Evolutionary conservation across 1,140 invertebrate species (phyloP).

Genomic region (Drosophila arawakana): DNA sequence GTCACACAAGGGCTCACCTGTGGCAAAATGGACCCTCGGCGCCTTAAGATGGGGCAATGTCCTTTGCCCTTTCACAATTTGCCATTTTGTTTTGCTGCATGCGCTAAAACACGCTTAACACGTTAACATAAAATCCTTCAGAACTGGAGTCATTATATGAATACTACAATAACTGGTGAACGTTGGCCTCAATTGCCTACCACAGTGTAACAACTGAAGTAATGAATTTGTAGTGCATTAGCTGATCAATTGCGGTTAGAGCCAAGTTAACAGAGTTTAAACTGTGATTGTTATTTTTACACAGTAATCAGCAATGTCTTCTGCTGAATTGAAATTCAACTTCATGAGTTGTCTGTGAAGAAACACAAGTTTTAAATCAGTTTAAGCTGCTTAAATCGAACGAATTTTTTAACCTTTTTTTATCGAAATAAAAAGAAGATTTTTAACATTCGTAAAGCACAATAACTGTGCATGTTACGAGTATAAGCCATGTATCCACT

Average conservation of each 20-base stretch:
- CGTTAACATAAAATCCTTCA: constrained; percentile 48
- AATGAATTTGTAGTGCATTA: constrained; percentile 3
- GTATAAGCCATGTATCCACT: no score
- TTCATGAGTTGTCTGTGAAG: no score
- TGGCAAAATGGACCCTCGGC: not conserved
- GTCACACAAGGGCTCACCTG: not conserved
- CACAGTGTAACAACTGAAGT: not conserved
- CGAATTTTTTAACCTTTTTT: no score
- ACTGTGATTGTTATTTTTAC: no score
- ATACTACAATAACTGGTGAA: constrained; percentile 2
- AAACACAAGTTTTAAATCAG: no score
- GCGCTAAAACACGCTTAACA: constrained; percentile 72
- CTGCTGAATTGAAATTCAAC: no score
- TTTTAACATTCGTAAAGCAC: no score
- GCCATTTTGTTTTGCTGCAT: constrained; percentile 14
- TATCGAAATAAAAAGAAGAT: no score
- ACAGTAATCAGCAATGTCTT: no score
- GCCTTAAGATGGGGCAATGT: not conserved
- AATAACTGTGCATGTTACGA: no score
- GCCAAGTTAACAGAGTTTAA: not conserved
- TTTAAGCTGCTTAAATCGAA: no score
- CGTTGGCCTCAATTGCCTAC: constrained; percentile 1
- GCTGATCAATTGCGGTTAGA: constrained; percentile 26
- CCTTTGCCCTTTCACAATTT: constrained; percentile 24
- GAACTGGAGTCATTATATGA: no score